Conservation (phyloP, 2,888 invertebrate genomes). For the Cosmia trapezina region DNA sequence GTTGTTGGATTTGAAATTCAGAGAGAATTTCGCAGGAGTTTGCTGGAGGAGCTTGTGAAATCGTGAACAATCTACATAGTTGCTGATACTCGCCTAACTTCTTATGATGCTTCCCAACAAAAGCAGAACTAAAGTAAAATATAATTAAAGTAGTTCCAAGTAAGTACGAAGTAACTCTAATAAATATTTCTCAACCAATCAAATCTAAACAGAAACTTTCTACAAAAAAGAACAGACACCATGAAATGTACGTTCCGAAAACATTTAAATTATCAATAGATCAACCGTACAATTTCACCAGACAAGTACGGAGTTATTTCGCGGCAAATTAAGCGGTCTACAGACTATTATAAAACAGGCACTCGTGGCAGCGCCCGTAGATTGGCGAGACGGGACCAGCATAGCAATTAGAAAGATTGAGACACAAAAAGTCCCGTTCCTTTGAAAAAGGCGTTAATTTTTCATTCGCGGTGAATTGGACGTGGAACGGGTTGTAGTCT, state of each 20-base stretch:
- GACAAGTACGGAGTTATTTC: constrained; percentile 60
- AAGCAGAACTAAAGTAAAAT: constrained; percentile 11
- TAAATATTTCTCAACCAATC: constrained; percentile 6
- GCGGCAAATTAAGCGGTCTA: constrained; percentile 68
- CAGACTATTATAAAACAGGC: constrained; percentile 66
- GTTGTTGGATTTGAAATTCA: constrained; percentile 52
- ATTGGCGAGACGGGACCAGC: constrained; percentile 65
- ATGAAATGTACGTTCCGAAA: constrained; percentile 46
- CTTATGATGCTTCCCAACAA: constrained; percentile 27
- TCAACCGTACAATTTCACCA: constrained; percentile 48
- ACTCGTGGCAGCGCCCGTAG: constrained; percentile 52
- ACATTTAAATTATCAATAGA: constrained; percentile 50
- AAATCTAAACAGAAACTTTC: constrained; percentile 33
- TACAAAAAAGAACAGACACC: constrained; percentile 17
- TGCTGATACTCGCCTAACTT: constrained; percentile 45
- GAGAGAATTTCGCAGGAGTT: too few relatives aligned
- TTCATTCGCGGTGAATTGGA: constrained; percentile 72
- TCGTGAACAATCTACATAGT: constrained; percentile 49
- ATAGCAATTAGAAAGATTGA: constrained; percentile 74
- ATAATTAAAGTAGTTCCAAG: constrained; percentile 6
- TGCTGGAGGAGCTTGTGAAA: constrained; percentile 45
- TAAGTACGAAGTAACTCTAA: background rate
- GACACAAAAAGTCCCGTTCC: constrained; percentile 68
- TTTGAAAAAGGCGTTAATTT: constrained; percentile 73
- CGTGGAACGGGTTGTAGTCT: constrained; percentile 63